Conservation (phyloP, 2,113 vertebrate species). For the Dromaius novaehollandiae region DNA sequence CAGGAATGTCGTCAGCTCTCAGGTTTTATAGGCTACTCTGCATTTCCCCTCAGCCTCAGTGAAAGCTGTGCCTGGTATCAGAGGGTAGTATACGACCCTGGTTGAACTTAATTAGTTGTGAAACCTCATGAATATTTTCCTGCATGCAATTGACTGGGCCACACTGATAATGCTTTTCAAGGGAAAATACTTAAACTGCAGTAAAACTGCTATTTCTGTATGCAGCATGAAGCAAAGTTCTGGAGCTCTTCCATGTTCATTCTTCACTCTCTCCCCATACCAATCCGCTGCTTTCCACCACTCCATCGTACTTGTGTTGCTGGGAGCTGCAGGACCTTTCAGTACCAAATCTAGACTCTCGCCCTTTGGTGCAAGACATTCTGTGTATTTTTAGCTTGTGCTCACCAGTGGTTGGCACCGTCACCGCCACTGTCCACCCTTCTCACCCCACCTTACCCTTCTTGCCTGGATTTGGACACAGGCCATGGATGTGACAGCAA, state of each 20-base stretch:
- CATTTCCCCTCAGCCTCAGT: background rate
- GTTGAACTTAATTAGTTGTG: background rate
- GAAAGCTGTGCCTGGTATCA: no score
- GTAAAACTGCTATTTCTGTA: background rate
- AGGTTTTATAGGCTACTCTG: background rate
- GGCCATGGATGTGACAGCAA: background rate
- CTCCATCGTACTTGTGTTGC: background rate
- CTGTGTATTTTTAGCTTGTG: background rate
- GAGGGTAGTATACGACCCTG: background rate
- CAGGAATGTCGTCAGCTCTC: background rate
- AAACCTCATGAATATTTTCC: background rate
- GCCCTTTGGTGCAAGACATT: background rate
- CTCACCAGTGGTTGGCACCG: fast-evolving
- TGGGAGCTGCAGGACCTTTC: background rate
- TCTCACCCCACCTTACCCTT: background rate
- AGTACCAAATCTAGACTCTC: background rate
- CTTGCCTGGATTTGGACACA: background rate
- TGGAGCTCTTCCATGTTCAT: background rate
- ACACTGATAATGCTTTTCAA: background rate
- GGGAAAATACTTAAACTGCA: background rate
- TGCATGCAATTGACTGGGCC: background rate
- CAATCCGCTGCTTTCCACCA: background rate
- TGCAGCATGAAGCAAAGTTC: background rate
- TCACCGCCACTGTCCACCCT: background rate
- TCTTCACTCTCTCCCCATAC: no score